Evolutionary conservation across 2,797 vertebrate genomes (phyloP), one percentile per base, ranked within the genome.

Genomic region (Gallinago stenura): DNA sequence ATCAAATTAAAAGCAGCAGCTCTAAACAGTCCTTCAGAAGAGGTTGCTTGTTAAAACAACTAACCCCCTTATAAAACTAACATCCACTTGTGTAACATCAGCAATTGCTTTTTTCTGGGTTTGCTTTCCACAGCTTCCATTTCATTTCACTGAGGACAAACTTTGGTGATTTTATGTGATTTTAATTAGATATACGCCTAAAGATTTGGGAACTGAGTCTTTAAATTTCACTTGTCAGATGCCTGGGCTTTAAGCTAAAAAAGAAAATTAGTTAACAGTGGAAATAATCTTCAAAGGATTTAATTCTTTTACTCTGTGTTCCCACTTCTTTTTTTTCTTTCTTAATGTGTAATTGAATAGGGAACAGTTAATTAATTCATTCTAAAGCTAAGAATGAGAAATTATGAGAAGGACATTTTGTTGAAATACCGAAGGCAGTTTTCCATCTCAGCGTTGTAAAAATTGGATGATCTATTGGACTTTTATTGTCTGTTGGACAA

Each of bases 241-340:
- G 22, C 79, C 82, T 80, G 41, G 20, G 10, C 6, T 85, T 92
- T 69, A 50, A 21, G 26, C 12, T 66, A 53, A 18, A 51, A 75
- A 79, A 87, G 33, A 89, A 80, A 82, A 71, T n/a, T 64, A 71
- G 71, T 87, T 87, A 89, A 80, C 48, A 85, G 45, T 60, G 25
- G 51, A 91, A 94, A 85, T 60, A 68, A 65, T 78, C 84, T 89
- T 96, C 92, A 95, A 89, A 83, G 31, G 33, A 83, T 58, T 94
- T 83, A 56, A 57, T 84, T 89, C 17, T 87, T 87, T 73, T 22
- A 51, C 51, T 39, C 35, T 70, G 10, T 72, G 31, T 66, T 94
- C n/a, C 30, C n/a, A 41, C 20, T 41, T 57, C 24, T 21, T 72
- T 75, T 75, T 58, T 83, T 90, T 76, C 65, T 21, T 57, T 53